phyloP scores from a whole-genome alignment of 2,113 vertebrate genomes.

The Oncorhynchus clarkii region DNA sequence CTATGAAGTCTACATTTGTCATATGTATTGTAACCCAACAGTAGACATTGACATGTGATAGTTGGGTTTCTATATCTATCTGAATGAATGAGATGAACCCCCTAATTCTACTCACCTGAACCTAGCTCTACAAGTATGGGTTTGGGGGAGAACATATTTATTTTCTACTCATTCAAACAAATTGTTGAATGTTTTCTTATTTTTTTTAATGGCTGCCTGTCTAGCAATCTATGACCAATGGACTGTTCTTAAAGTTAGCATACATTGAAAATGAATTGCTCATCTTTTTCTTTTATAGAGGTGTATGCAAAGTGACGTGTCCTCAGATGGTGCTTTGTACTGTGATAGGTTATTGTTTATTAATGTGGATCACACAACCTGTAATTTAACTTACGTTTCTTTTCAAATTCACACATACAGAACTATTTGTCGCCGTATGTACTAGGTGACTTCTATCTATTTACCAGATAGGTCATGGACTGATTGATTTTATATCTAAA shows the following conservation, averaged over 20 bases:
- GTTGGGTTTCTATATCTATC: neutral
- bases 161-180: conserved; percentile 56
- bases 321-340: conserved; percentile 78
- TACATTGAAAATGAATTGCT: conserved; percentile 54
- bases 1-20: neutral
- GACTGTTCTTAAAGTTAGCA: conserved; percentile 74
- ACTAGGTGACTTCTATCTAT: conserved; percentile 41
- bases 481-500: conserved; percentile 31
- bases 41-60: neutral
- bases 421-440: conserved; percentile 51
- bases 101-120: conserved; percentile 12
- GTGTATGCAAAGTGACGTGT: conserved; percentile 65
- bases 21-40: neutral
- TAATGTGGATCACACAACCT: conserved; percentile 66
- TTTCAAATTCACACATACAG: conserved; percentile 60
- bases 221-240: conserved; percentile 70
- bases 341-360: conserved; percentile 72
- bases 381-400: conserved; percentile 75
- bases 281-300: conserved; percentile 42
- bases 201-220: conserved; percentile 63
- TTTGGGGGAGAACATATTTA: neutral
- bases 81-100: conserved; percentile 38
- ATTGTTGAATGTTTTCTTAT: conserved; percentile 65
- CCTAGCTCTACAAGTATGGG: conserved; percentile 20
- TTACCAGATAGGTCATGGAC: conserved; percentile 47